These are phyloP conservation scores for Toxotes chatareus DNA, from an alignment of 2,113 vertebrate species.

Conservation along the genomic window DNA sequence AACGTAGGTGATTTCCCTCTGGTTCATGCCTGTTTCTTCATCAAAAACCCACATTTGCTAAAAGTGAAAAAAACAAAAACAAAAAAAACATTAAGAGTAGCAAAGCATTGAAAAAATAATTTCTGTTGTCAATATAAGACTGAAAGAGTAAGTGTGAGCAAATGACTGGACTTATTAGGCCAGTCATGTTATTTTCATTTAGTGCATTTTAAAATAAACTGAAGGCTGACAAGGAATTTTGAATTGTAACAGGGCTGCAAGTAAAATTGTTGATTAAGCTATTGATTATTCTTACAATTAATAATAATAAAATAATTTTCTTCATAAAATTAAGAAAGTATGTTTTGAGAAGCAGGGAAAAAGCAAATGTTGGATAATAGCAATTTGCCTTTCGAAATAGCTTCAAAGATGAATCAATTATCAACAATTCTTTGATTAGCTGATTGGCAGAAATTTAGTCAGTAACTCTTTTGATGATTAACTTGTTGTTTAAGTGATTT, in stretches of 20 bases:
- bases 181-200: not conserved
- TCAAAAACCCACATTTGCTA: constrained; percentile 99
- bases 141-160: not conserved
- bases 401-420: too few relatives aligned
- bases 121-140: not conserved
- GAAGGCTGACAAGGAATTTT: not conserved
- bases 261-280: too few relatives aligned
- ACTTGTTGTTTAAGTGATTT: too few relatives aligned
- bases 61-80: constrained; percentile 38
- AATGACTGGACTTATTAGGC: not conserved
- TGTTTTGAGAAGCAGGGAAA: not conserved
- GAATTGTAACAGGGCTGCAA: not conserved
- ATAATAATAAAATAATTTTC: not conserved
- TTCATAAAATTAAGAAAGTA: too few relatives aligned
- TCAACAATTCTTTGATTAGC: too few relatives aligned
- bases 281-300: not conserved
- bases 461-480: too few relatives aligned
- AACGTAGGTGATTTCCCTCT: constrained; percentile 96
- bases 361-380: too few relatives aligned
- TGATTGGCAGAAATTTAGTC: too few relatives aligned
- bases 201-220: not conserved
- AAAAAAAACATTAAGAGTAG: not conserved
- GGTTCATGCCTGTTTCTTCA: constrained; percentile 97
- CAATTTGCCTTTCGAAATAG: too few relatives aligned
- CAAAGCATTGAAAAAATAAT: not conserved